phyloP scores from a whole-genome alignment of 2,888 invertebrate species.

The Eupithecia tripunctaria region DNA sequence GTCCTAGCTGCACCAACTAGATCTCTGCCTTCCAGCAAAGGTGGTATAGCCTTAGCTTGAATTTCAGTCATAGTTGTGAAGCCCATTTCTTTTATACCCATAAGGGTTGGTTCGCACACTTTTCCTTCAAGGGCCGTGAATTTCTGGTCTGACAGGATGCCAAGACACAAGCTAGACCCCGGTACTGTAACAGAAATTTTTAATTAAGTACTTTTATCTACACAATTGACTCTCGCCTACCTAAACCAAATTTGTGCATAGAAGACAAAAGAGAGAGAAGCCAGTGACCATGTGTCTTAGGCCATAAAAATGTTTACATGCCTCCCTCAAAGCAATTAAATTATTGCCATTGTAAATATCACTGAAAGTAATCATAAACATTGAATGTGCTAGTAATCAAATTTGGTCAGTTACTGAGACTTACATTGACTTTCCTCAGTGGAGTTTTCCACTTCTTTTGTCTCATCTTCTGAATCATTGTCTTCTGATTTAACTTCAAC shows the following conservation, averaged over 20 bases:
- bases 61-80: constrained; percentile 98
- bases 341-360: no score
- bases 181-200: constrained; percentile 80
- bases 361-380: no score
- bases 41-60: constrained; percentile 94
- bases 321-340: no score
- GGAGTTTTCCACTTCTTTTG: constrained; percentile 54
- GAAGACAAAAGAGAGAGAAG: no score
- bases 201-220: not conserved
- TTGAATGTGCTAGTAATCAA: not conserved
- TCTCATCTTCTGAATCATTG: constrained; percentile 47
- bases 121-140: constrained; percentile 85
- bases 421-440: constrained; percentile 64
- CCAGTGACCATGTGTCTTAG: no score
- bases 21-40: constrained; percentile 95
- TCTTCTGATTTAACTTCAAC: constrained; percentile 46
- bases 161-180: constrained; percentile 85
- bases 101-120: constrained; percentile 93
- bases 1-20: constrained; percentile 97
- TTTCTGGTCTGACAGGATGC: constrained; percentile 85
- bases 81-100: constrained; percentile 95
- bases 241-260: no score
- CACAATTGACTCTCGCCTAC: no score
- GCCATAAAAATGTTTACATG: no score
- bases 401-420: constrained; percentile 29